Evolutionary conservation across 2,888 invertebrate species (phyloP).

Genomic region (Thalpophila matura): DNA sequence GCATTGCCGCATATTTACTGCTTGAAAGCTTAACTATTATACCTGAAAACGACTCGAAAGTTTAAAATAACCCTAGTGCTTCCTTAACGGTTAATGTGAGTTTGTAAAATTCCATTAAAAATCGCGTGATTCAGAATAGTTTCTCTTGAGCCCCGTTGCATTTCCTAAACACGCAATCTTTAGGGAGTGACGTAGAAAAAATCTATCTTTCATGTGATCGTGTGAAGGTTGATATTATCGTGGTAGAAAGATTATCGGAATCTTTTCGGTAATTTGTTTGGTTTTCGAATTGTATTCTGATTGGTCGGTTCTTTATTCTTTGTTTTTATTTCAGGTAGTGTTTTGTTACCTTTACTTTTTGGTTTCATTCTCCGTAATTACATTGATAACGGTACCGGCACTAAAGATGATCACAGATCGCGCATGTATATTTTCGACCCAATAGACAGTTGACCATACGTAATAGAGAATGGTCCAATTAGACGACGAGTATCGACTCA

Average conservation of each 20-base stretch:
- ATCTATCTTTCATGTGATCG: constrained; percentile 38
- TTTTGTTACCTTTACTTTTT: not conserved
- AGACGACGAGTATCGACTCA: too few species aligned
- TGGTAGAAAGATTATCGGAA: constrained; percentile 7
- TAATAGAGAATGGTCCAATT: too few species aligned
- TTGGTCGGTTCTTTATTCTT: not conserved
- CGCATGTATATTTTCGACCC: too few species aligned
- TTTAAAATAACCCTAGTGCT: constrained; percentile 58
- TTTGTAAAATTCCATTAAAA: constrained; percentile 68
- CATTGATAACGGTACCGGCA: too few species aligned
- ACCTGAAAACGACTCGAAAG: constrained; percentile 28
- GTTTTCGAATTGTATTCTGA: constrained; percentile 17
- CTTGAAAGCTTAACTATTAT: constrained; percentile 19
- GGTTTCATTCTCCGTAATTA: too few species aligned
- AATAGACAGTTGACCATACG: too few species aligned
- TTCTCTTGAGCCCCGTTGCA: constrained; percentile 63
- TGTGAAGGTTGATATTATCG: constrained; percentile 36
- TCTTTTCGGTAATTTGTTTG: constrained; percentile 34
- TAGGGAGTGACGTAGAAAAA: constrained; percentile 36
- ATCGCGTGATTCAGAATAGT: constrained; percentile 68
- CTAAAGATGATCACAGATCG: too few species aligned
- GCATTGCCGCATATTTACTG: constrained; percentile 42
- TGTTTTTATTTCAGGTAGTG: constrained; percentile 1
- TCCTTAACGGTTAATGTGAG: constrained; percentile 55
- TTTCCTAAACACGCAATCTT: constrained; percentile 67